Evolutionary conservation across 2,113 vertebrate genomes (phyloP), one percentile per base, ranked within the genome.

Genomic region (Prolemur simus): DNA sequence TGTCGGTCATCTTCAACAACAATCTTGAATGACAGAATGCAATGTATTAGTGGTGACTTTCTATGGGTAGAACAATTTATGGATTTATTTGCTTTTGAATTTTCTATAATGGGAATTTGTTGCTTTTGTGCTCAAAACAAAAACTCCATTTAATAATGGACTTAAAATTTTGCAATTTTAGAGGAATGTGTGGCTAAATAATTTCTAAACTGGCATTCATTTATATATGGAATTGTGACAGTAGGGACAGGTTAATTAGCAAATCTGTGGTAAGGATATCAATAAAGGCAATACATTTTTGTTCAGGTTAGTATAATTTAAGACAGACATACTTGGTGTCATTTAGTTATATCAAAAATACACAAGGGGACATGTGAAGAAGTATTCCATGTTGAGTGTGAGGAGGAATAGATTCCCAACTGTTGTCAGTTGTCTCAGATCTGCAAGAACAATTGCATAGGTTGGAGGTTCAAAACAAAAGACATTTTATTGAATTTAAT

Each of bases 401-500:
- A 93, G 54, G 54, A 91, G 17, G 73, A 87, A 52, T 42, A 71
- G 18, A 3, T 87, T 96, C 32, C 25, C 13, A 68, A 42, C 0
- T 74, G 68, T 37, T 80, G 1, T 54, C 60, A 34, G 9, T 64
- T 37, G 82, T 91, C 60, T 89, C 27, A 82, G 77, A 39, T 95
- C n/a, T 89, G 7, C 23, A 88, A 39, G 73, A 95, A 95, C 21
- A 82, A 56, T 77, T 92, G 47, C 3, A 34, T 27, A 63, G 11
- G 18, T 66, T 42, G 21, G 42, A 89, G 60, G 3, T 87, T 29
- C 63, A 93, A 90, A 94, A 64, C 71, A 47, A 95, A 95, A 92
- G 49, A 71, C 15, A 49, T 64, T 84, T 96, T 82, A n/a, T 87
- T 81, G 54, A 21, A 96, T 92, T 87, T 87, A n/a, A 89, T 89